Evolutionary conservation across 2,888 invertebrate species (phyloP), one percentile per base, ranked within the genome.

Genomic region (Mycalesis mineus): DNA sequence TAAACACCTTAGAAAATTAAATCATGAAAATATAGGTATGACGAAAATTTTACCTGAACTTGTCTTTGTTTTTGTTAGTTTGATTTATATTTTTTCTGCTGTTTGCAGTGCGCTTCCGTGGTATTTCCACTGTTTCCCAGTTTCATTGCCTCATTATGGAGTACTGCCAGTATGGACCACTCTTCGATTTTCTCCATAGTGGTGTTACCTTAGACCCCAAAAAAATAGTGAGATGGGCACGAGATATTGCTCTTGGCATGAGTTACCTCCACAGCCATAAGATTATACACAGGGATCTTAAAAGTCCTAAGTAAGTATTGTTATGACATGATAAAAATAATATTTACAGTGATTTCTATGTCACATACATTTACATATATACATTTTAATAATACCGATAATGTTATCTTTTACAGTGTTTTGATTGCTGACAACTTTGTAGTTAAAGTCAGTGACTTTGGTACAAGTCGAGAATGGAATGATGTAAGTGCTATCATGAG

Each of bases 101-200:
- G 2, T 49, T 64, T 66, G 4, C 67, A 88, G 89, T 89, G 2
- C 22, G 81, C 0, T 97, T 97, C 82, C 94, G 92, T 78, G 99
- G 99, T 49, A 96, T 99, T 5, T 99, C 98, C 78, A 96, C 96
- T 0, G 95, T 96, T 76, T 93, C 96, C 6, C 97, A 98, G 0
- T 95, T 95, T 71, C 98, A 95, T 77, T 97, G 97, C 80, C 96
- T 99, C 66, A 93, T 99, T 55, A 99, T 99, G 99, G 99, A 99
- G 80, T 99, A 93, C 84, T 99, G 99, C 79, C 96, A 97, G 2
- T 95, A 96, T 73, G 99, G 99, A 2, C 96, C 98, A 17, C 91
- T 99, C 42, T 98, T 96, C 82, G 96, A 98, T 78, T 93, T 98
- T 73, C 91, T 99, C 55, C 93, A 93, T 68, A 94, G 95, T 68